Evolutionary conservation across 2,888 invertebrate species (phyloP), one percentile per base, ranked within the genome.

Genomic region (Busseola fusca): DNA sequence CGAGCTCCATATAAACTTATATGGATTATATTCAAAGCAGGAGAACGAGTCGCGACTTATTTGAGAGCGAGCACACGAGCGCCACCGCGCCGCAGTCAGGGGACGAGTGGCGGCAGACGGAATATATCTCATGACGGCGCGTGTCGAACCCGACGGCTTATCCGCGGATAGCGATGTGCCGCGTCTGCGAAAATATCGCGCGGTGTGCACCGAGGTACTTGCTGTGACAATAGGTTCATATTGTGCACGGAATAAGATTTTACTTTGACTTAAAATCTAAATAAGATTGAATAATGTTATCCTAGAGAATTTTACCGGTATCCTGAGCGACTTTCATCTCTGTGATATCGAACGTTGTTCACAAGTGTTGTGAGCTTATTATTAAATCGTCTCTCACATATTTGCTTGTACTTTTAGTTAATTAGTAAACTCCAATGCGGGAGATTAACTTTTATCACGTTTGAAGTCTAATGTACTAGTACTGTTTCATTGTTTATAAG

Each of bases 41-140:
- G n/a, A 59, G 66, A 64, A 40, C 34, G 56, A 64, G 45, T 59
- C 64, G 60, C 65, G 52, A 58, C 34, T 79, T 78, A 58, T 80
- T 69, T 21, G 80, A 66, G 58, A 63, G 52, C 30, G 48, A 30
- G 64, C 60, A 60, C 40, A 60, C 64, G 64, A 37, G 45, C 52
- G 68, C 45, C 48, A 69, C 70, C 30, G 40, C 52, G 68, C 45
- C 48, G 76, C 70, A 50, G 45, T 42, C 30, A 50, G 12, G 56
- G 64, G 66, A 78, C 54, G 79, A 56, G 68, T 68, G 64, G 54
- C n/a, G n/a, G n/a, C n/a, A n/a, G n/a, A n/a, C 67, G 68, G 59
- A 67, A 73, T 62, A 72, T 65, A 59, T 69, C 45, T 48, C 52
- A 52, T 30, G 64, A 37, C 52, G 40, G 37, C 40, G 12, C 42